Evolutionary conservation across 2,113 vertebrate species (phyloP).

Genomic region (Falco punctatus): DNA sequence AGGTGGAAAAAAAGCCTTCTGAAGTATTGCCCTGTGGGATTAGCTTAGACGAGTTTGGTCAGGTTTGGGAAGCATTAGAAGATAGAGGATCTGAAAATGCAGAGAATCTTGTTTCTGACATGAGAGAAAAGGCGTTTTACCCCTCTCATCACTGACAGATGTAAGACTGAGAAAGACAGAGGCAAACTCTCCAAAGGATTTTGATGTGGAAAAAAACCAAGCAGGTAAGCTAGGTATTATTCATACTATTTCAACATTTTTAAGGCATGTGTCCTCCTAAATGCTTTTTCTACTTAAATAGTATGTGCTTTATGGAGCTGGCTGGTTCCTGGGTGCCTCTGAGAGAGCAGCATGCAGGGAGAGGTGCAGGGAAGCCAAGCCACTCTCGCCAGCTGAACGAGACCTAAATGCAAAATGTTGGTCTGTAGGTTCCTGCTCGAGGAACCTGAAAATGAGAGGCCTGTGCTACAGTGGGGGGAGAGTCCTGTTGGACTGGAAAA

Average conservation of each 20-base stretch:
- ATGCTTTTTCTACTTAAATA: neutral
- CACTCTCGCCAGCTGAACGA: neutral
- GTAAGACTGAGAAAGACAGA: neutral
- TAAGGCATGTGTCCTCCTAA: neutral
- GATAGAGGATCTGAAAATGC: neutral
- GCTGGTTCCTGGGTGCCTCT: neutral
- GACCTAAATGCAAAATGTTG: neutral
- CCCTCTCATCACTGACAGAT: neutral
- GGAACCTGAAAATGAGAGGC: neutral
- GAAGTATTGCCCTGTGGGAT: slow-evolving; percentile 32
- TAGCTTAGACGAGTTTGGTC: slow-evolving; percentile 32
- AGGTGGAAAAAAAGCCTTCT: slow-evolving; percentile 6
- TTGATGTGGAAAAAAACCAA: neutral
- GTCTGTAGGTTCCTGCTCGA: neutral
- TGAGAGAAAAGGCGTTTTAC: slow-evolving; percentile 1
- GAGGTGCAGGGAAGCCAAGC: neutral
- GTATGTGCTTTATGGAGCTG: neutral
- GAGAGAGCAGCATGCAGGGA: neutral
- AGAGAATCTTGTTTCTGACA: neutral
- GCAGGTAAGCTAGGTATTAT: slow-evolving; percentile 27
- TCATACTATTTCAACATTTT: neutral
- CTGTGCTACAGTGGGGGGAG: neutral
- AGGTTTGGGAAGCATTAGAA: slow-evolving; percentile 3
- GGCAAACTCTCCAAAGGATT: neutral
- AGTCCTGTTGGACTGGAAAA: neutral